Evolutionary conservation across 2,888 invertebrate genomes (phyloP), one percentile per base, ranked within the genome.

Genomic region (Periphyllus acericola): DNA sequence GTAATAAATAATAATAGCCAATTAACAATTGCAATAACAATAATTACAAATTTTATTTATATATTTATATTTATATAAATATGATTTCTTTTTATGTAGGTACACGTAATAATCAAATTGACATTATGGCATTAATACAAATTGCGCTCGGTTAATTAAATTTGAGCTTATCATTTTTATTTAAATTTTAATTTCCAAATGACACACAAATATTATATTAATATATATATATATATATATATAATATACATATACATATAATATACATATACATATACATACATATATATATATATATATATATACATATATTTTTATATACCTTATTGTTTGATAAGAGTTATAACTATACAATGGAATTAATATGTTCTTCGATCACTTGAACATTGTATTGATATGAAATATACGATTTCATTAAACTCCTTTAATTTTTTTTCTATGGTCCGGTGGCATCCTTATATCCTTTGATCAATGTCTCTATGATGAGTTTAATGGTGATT

Each of bases 401-500:
- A 79, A 79, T 72, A 29, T 80, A 81, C 32, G 34, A 68, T 83
- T 74, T 74, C 74, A 60, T 76, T 76, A 46, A 29, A 66, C 60
- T 60, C 74, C 21, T 40, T 14, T 46, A 25, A 19, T 34, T 36
- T 11, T 79, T 46, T 17, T 21, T 66, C 46, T 75, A 83, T 60
- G 83, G 55, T 40, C 83, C 74, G 36, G 60, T 14, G 11, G 72
- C 36, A 84, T 81, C 89, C 66, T 84, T 88, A 89, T 90, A 97
- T 19, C 97, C 97, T 90, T 94, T 94, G 83, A 96, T 94, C 89
- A 97, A 92, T 89, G 96, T 96, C 91, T 96, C 95, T 90, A 98
- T 94, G 90, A 98, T 96, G 91, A 97, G 96, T 91, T 95, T 95
- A 91, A 97, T 97, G 86, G 97, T 96, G 90, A 96, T 93, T 92